These are phyloP conservation scores for Danio aesculapii DNA, from an alignment of 2,797 vertebrate species.

Conservation along the genomic window DNA sequence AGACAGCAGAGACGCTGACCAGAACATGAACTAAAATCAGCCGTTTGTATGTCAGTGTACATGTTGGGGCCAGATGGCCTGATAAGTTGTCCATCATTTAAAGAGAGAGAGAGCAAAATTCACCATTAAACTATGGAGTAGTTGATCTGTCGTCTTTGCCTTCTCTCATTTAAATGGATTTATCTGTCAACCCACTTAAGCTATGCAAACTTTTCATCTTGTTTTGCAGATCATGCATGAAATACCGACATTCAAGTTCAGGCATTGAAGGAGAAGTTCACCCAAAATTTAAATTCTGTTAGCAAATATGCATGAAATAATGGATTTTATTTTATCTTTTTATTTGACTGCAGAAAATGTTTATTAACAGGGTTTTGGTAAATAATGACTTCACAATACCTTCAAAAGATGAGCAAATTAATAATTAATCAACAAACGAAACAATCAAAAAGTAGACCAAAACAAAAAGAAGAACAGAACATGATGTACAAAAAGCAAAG, in stretches of 20 bases:
- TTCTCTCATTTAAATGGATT: slow-evolving; percentile 57
- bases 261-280: slow-evolving; percentile 36
- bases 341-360: too few relatives aligned
- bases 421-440: too few relatives aligned
- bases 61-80: slow-evolving; percentile 27
- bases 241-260: slow-evolving; percentile 35
- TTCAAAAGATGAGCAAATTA: too few relatives aligned
- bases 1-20: slow-evolving; percentile 39
- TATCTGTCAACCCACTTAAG: slow-evolving; percentile 55
- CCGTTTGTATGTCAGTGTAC: slow-evolving; percentile 23
- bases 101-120: slow-evolving; percentile 61
- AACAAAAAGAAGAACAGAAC: too few relatives aligned
- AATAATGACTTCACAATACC: too few relatives aligned
- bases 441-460: too few relatives aligned
- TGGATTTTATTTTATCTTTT: too few relatives aligned
- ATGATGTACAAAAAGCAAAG: too few relatives aligned
- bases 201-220: slow-evolving; percentile 34
- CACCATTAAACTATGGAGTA: background rate
- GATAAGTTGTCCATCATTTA: slow-evolving; percentile 32
- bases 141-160: slow-evolving; percentile 25
- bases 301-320: slow-evolving; percentile 2
- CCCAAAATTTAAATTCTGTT: background rate
- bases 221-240: slow-evolving; percentile 47
- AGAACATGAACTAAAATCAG: slow-evolving; percentile 26
- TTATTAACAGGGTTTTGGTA: too few relatives aligned